These are phyloP conservation scores for Cetonia aurata DNA, from an alignment of 2,888 invertebrate genomes.

Conservation along the genomic window DNA sequence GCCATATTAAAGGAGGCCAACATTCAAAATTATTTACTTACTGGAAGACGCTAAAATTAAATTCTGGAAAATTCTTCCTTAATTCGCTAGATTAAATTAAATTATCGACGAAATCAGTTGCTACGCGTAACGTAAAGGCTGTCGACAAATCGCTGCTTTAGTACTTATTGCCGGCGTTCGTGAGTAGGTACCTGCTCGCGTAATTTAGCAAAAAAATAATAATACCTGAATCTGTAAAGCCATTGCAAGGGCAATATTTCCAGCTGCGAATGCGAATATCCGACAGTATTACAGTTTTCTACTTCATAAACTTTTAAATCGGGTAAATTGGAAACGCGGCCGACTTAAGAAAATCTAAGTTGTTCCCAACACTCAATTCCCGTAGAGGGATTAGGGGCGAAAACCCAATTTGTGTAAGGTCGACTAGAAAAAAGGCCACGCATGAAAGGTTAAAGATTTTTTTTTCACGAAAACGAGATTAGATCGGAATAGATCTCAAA, in stretches of 20 bases:
- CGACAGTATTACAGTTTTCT: constrained; percentile 27
- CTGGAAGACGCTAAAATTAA: too few species aligned
- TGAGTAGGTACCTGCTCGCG: neutral
- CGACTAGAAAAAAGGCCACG: constrained; percentile 37
- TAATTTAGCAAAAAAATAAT: constrained; percentile 18
- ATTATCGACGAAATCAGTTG: too few species aligned
- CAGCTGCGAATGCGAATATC: constrained; percentile 7
- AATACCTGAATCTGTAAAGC: neutral
- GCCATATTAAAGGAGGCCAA: too few species aligned
- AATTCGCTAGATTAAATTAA: too few species aligned
- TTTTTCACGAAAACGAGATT: constrained; percentile 31
- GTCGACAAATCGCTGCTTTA: too few species aligned
- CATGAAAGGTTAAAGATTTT: constrained; percentile 39
- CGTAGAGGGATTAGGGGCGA: constrained; percentile 32
- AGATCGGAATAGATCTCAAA: constrained; percentile 32
- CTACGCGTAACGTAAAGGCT: too few species aligned
- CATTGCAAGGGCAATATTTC: constrained; percentile 9
- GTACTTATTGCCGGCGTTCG: too few species aligned
- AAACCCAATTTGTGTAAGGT: constrained; percentile 36
- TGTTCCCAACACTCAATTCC: constrained; percentile 29
- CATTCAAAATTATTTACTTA: too few species aligned
- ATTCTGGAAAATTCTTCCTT: too few species aligned
- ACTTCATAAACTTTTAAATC: constrained; percentile 34
- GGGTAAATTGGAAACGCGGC: constrained; percentile 32
- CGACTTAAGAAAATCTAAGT: constrained; percentile 37